A percentile compares a stretch with the other conserved stretches of the same genome.
Conservation (phyloP, 2,797 vertebrate species). For the Odontamblyopus rebecca region DNA sequence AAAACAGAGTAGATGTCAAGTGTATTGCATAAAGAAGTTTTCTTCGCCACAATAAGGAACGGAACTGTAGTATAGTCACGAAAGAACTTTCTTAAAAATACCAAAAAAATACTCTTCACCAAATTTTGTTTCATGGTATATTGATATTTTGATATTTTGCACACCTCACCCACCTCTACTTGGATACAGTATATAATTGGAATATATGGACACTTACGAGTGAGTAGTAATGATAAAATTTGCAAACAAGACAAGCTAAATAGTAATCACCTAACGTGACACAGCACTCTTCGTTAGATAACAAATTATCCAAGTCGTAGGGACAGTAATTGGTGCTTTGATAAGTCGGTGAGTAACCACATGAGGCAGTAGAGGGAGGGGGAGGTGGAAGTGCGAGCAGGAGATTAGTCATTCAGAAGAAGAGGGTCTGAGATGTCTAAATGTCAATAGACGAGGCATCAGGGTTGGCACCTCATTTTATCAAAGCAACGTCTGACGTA, state of each 20-base stretch:
- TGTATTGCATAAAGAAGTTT: too few species aligned
- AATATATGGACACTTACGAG: slow-evolving; percentile 5
- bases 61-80: too few species aligned
- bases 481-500: background rate
- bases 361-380: background rate
- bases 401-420: slow-evolving; percentile 31
- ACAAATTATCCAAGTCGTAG: slow-evolving; percentile 49
- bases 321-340: slow-evolving; percentile 62
- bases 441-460: background rate
- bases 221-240: background rate
- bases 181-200: too few species aligned
- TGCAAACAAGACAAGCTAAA: slow-evolving; percentile 34
- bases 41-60: too few species aligned
- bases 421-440: background rate
- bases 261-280: slow-evolving; percentile 47
- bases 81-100: too few species aligned
- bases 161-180: too few species aligned
- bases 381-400: slow-evolving; percentile 21
- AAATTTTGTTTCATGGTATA: too few species aligned
- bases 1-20: too few species aligned
- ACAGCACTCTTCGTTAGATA: slow-evolving; percentile 45
- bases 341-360: slow-evolving; percentile 44
- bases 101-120: too few species aligned
- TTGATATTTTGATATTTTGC: too few species aligned
- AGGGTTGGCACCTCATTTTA: background rate